Base-by-base conservation (phyloP, 2,888 invertebrate species). In the Lasioglossum leucozonium region DNA sequence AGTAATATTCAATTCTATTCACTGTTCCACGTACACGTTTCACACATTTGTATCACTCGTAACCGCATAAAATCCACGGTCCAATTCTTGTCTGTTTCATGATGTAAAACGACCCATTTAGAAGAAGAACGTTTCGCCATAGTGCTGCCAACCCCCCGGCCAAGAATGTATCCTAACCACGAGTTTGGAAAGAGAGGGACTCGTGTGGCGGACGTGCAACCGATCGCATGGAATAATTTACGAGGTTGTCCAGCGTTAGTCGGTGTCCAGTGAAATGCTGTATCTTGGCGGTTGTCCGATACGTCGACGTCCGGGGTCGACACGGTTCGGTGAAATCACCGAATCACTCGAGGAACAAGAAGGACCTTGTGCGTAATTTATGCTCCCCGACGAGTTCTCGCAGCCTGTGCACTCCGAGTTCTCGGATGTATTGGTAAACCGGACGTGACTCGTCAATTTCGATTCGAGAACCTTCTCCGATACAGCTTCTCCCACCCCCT, bases 341-440 rank as follows among this genome's bases (percentile, higher is more conserved):
- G 13, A 62, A 77, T 85, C 71, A 55, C 81, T 74, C 62, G 74
- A 77, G 84, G 79, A 77, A 84, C 71, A 55, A 22, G 40, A 71
- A 58, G 26, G 47, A n/a, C 30, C 69, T 26, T 26, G 58, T 58
- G 58, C 13, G 58, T 58, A 58, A 58, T 58, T 58, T 58, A 58
- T 58, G 58, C 58, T 26, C 5, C 13, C 58, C 13, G 26, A 58
- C 58, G 2, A 58, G 26, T 58, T 58, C 58, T 51, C 51, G 58
- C 58, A 26, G 13, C 26, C 58, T 3, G 51, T 51, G 51, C 51
- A n/a, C 58, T 13, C 4, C 58, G 26, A 16, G 26, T 58, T 58
- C 26, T 58, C 58, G 26, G 58, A 26, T n/a, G 58, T 58, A 58
- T 58, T 58, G 13, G 58, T 58, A 5, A 26, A 13, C 13, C 58